Conservation (phyloP, 2,113 vertebrate genomes). For the Cyphomyrus discorhynchus region DNA sequence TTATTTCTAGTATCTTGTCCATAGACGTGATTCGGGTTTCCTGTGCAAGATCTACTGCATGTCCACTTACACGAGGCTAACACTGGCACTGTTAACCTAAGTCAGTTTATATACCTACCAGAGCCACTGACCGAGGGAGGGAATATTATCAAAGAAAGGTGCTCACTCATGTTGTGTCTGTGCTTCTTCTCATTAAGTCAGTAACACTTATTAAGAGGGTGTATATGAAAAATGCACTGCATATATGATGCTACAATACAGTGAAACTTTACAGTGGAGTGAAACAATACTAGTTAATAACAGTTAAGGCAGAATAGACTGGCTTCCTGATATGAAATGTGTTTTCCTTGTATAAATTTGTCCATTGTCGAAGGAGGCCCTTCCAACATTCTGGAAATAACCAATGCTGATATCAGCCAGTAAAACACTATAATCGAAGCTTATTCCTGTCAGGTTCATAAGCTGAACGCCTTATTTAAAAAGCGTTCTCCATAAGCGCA, state of each 20-base stretch:
- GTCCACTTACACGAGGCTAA: not conserved
- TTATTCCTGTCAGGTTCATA: not conserved
- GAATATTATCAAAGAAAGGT: not conserved
- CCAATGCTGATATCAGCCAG: not conserved
- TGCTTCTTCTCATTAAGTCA: not conserved
- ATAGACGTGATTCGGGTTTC: not conserved
- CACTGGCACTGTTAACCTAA: not conserved
- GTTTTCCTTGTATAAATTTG: not conserved
- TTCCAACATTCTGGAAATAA: conserved; percentile 10
- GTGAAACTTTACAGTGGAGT: not conserved
- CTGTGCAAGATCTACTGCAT: not conserved
- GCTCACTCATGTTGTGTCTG: not conserved
- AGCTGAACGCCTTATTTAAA: not conserved
- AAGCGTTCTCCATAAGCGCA: not conserved
- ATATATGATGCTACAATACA: not conserved
- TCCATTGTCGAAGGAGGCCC: not conserved
- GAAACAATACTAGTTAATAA: not conserved
- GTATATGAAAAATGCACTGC: not conserved
- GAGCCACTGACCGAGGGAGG: not conserved
- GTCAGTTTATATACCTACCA: not conserved
- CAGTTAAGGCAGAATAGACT: conserved; percentile 10
- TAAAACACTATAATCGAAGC: not conserved
- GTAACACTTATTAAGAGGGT: not conserved
- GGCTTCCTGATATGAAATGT: not conserved
- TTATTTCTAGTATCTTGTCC: not conserved